phyloP scores from a whole-genome alignment of 2,888 invertebrate species.

The Octonoba sinensis region DNA sequence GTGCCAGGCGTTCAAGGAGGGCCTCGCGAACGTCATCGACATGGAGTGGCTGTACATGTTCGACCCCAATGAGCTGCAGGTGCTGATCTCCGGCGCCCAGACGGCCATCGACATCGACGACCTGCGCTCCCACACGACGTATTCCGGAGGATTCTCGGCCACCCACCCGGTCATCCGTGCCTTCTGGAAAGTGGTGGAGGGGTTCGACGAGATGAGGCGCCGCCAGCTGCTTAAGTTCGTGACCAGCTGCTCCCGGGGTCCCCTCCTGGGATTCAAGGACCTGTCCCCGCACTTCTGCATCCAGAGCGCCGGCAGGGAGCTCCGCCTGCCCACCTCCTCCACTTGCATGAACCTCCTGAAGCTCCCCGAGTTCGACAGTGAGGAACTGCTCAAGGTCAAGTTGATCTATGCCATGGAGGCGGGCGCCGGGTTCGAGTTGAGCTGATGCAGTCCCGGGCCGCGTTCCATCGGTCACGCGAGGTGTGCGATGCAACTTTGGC shows the following conservation, averaged over 20 bases:
- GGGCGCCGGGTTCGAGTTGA: constrained; percentile 94
- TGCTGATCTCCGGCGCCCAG: constrained; percentile 95
- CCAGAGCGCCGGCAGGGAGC: constrained; percentile 89
- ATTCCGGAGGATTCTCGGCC: constrained; percentile 86
- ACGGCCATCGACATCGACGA: constrained; percentile 94
- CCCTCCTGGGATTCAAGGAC: constrained; percentile 97
- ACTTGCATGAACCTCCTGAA: constrained; percentile 99
- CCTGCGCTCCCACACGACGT: constrained; percentile 86
- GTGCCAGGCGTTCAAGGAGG: constrained; percentile 88
- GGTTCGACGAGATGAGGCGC: constrained; percentile 86
- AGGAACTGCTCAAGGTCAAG: constrained; percentile 83
- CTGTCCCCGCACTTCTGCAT: constrained; percentile 96
- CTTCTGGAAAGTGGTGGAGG: constrained; percentile 91
- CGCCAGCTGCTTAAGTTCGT: constrained; percentile 95
- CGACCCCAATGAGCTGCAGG: constrained; percentile 92
- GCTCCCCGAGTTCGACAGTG: constrained; percentile 88
- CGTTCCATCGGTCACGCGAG: no score
- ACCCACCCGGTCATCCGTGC: constrained; percentile 86
- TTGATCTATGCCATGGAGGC: constrained; percentile 93
- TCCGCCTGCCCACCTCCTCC: constrained; percentile 94
- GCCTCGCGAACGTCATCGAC: constrained; percentile 90
- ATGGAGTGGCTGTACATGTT: constrained; percentile 96
- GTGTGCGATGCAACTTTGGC: no score
- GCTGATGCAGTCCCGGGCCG: constrained; percentile 67
- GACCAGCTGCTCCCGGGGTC: constrained; percentile 97